Evolutionary conservation across 2,797 vertebrate species (phyloP), one percentile per base, ranked within the genome.

Genomic region (Petrocephalus schoutedeni): DNA sequence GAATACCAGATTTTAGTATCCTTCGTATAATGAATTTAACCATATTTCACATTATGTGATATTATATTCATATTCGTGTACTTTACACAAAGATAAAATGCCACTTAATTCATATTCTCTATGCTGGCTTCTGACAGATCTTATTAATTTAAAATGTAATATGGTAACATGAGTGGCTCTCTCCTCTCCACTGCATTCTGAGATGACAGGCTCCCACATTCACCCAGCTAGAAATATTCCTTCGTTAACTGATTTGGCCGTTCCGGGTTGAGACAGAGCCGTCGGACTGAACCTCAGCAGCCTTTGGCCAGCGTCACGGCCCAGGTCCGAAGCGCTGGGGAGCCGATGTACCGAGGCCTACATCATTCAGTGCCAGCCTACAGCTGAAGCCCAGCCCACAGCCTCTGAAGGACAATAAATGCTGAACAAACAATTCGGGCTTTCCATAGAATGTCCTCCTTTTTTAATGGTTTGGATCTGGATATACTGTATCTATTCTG

Each of bases 301-400:
- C 91, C 92, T 92, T 96, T 96, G 64, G 96, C 96, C 92, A 95
- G 91, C 93, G 91, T 94, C 95, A 94, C 96, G 93, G 93, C 89
- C 88, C 89, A 93, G 92, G 90, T 88, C 54, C 56, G 89, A 61
- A 74, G 23, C 87, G 87, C 74, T 67, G 57, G 94, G 95, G 95
- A 96, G 94, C 93, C 95, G 95, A 96, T 97, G 96, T 94, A 93
- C 96, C 94, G 95, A 96, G 96, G 97, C 95, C 97, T 97, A 98
- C 32, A 99, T 99, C 98, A 99, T 98, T 99, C 98, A 99, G 96
- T 99, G 98, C 98, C 98, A 99, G 98, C 98, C 99, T 99, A 99
- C 96, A 94, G 98, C 97, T 97, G 98, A 98, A 98, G 97, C 97
- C 97, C 98, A 98, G 99, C 99, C 97, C 97, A 98, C 97, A 97